Base-by-base conservation (phyloP, 2,797 vertebrate species). In the Nyctalus aviator region DNA sequence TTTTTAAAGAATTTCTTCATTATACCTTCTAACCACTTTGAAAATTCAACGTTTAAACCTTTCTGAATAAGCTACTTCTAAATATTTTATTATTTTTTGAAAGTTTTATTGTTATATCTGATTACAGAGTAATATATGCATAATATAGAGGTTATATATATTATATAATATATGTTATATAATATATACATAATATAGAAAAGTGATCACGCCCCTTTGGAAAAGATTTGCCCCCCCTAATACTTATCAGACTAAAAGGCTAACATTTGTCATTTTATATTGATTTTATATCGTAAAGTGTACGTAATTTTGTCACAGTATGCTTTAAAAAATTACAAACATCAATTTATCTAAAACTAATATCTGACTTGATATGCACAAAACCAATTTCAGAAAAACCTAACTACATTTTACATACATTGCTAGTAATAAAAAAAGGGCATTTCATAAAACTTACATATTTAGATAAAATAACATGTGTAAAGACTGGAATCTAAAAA, bases 401-500 rank as follows among this genome's bases (percentile, higher is more conserved):
- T 91, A 78, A 76, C 35, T 86, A 41, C 8, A 32, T 92, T 93
- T 94, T 95, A 17, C 6, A 79, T 88, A 87, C 37, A 71, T 90
- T 83, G 23, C 53, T 55, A 55, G 21, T 55, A 73, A 84, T 77
- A 4, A 69, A 53, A 53, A 82, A 84, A 90, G 46, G 44, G 1
- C 83, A 75, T 71, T 95, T 95, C 10, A 68, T 46, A 93, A 94
- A 46, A 88, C 32, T 84, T 44, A 84, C 14, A 87, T 90, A 32
- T 77, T 83, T 85, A 95, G 41, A 68, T 66, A 94, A 95, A 88
- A 53, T 64, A 73, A 27, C 18, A 48, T 77, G 50, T 94, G 53
- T 17, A 57, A 37, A 90, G 57, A 85, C 30, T 95, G 46, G 17
- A 88, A 93, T 90, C 94, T 96, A 94, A 94, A 94, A 87, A 48